These are phyloP conservation scores for Sebastes nivosus DNA, from an alignment of 2,797 vertebrate species.

Conservation along the genomic window DNA sequence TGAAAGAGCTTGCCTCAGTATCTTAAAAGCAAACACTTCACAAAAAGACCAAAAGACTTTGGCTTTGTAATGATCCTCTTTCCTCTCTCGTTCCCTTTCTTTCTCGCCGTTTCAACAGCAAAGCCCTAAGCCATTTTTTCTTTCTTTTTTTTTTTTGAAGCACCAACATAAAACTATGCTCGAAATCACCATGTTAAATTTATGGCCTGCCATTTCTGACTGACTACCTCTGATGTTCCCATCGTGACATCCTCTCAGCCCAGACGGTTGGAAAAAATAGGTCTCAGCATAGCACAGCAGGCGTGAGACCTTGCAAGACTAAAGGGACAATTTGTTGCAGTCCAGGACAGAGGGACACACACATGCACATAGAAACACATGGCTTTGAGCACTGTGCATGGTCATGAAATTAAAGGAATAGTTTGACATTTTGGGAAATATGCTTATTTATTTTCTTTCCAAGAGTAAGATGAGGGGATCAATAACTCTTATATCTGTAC, in stretches of 20 bases:
- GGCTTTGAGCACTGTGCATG: background rate
- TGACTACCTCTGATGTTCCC: conserved; percentile 51
- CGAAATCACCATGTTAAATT: conserved; percentile 54
- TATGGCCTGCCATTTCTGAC: conserved; percentile 56
- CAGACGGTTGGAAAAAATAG: conserved; percentile 18
- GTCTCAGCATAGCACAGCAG: conserved; percentile 5
- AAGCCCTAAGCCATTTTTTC: conserved; percentile 25
- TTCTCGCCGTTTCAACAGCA: conserved; percentile 40
- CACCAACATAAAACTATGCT: conserved; percentile 43
- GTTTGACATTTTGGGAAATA: background rate
- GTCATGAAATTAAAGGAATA: background rate
- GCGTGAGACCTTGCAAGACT: conserved; percentile 29
- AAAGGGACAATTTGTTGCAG: conserved; percentile 35
- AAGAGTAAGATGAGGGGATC: background rate
- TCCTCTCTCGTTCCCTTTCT: conserved; percentile 8
- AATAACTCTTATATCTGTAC: background rate
- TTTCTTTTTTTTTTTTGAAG: conserved; percentile 11
- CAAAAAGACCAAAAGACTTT: conserved; percentile 20
- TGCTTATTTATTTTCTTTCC: background rate
- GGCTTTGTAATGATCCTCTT: conserved; percentile 26
- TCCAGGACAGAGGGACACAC: background rate
- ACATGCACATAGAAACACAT: conserved; percentile 18
- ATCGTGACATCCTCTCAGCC: conserved; percentile 46
- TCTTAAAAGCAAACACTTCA: conserved; percentile 11
- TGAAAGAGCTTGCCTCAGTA: background rate